These are phyloP conservation scores for Platichthys flesus DNA, from an alignment of 2,113 vertebrate genomes.

Conservation along the genomic window DNA sequence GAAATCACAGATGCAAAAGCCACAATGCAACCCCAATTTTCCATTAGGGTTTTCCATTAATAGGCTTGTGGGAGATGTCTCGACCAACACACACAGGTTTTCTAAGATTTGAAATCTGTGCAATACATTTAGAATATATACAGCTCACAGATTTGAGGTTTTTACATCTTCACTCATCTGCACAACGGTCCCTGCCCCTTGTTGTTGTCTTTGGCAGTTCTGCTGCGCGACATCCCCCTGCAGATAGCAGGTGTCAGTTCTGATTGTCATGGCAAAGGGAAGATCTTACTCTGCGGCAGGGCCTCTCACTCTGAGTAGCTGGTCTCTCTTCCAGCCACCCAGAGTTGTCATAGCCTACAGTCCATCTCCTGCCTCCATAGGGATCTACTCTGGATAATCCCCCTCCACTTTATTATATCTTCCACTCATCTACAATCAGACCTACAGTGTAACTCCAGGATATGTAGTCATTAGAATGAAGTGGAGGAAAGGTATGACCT, in stretches of 20 bases:
- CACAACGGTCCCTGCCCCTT: neutral
- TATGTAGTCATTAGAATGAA: neutral
- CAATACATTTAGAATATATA: neutral
- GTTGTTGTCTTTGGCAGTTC: neutral
- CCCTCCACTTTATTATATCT: conserved; percentile 17
- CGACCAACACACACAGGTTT: too few species aligned
- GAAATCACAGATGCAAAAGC: too few species aligned
- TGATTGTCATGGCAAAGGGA: conserved; percentile 38
- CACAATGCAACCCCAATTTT: too few species aligned
- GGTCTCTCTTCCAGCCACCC: conserved; percentile 22
- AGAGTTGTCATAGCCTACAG: neutral
- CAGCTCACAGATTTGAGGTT: neutral
- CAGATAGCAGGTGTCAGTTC: conserved; percentile 55
- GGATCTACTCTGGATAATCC: conserved; percentile 22
- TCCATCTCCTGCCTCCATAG: conserved; percentile 13
- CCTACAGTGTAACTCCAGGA: neutral
- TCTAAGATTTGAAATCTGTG: neutral
- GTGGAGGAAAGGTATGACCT: neutral
- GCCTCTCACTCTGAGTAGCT: conserved; percentile 2
- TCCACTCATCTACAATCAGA: neutral
- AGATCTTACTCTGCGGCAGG: conserved; percentile 33
- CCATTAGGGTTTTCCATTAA: too few species aligned
- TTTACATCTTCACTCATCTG: neutral
- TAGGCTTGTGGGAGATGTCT: too few species aligned
- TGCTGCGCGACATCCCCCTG: conserved; percentile 17